Evolutionary conservation across 2,888 invertebrate species (phyloP).

Genomic region (Drosophila borborema): DNA sequence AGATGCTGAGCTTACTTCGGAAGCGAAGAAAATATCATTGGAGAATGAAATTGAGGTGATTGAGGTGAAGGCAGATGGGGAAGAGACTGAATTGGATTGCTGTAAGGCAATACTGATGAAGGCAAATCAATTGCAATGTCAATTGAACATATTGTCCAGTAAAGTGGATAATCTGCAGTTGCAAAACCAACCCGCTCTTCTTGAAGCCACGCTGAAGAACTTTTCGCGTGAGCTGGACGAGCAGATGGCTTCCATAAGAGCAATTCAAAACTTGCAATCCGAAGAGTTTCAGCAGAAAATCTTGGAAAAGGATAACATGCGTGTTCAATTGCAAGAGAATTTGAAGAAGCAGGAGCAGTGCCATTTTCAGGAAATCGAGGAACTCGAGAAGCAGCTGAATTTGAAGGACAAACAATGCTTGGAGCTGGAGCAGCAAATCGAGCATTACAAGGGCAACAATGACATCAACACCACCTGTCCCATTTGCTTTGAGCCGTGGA

Average conservation of each 20-base stretch:
- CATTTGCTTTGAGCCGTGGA: constrained; percentile 38
- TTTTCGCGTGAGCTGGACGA: constrained; percentile 1
- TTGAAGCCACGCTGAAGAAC: neutral
- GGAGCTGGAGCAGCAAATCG: constrained; percentile 18
- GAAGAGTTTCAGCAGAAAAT: constrained; percentile 20
- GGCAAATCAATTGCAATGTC: neutral
- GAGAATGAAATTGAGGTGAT: neutral
- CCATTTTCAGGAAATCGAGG: constrained; percentile 17
- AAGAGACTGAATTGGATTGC: neutral
- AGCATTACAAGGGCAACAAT: neutral
- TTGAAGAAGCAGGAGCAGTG: constrained; percentile 23
- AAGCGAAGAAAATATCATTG: too few species aligned
- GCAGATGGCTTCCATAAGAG: constrained; percentile 5
- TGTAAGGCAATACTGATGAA: neutral
- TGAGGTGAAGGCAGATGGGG: neutral
- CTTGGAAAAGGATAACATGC: constrained; percentile 6
- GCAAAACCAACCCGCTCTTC: neutral
- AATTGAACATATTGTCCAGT: neutral
- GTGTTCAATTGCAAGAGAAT: constrained; percentile 5
- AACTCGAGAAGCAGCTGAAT: constrained; percentile 2
- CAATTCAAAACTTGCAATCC: constrained; percentile 12
- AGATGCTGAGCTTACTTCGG: neutral
- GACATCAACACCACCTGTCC: constrained; percentile 18
- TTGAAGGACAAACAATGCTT: constrained; percentile 18
- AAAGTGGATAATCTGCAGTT: neutral